These are phyloP conservation scores for Ahaetulla prasina DNA, from an alignment of 2,113 vertebrate genomes.

Conservation along the genomic window DNA sequence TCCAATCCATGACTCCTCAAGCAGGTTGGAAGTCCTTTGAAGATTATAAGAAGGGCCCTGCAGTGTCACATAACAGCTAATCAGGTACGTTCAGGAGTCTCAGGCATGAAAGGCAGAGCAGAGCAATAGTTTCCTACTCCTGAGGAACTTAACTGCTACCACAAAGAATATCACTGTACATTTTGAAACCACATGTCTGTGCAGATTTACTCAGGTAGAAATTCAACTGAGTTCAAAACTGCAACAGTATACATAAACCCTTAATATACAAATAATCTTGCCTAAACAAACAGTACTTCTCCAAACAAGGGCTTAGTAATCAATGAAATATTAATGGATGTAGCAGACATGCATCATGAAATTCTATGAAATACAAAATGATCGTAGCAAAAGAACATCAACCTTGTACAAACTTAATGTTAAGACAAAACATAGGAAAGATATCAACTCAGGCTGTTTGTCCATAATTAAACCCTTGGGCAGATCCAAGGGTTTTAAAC, in stretches of 20 bases:
- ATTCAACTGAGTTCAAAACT: not conserved
- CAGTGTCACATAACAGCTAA: not conserved
- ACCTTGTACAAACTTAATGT: not conserved
- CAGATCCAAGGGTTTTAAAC: not conserved
- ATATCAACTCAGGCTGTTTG: not conserved
- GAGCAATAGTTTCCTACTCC: not conserved
- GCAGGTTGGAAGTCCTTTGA: not conserved
- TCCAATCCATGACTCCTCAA: not conserved
- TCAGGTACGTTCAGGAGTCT: not conserved
- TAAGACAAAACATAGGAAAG: not conserved
- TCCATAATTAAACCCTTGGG: not conserved
- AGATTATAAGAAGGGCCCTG: not conserved
- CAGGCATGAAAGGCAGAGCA: not conserved
- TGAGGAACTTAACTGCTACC: not conserved
- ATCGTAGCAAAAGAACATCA: not conserved
- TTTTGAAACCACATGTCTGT: not conserved
- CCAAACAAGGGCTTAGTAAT: not conserved
- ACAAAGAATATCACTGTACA: not conserved
- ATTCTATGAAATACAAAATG: not conserved
- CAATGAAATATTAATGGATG: not conserved
- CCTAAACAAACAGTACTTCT: not conserved
- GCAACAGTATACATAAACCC: not conserved
- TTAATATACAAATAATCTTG: not conserved
- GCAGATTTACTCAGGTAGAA: not conserved
- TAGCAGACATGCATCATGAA: not conserved